Conservation (phyloP, 2,888 invertebrate genomes). For the Magallana nippona region DNA sequence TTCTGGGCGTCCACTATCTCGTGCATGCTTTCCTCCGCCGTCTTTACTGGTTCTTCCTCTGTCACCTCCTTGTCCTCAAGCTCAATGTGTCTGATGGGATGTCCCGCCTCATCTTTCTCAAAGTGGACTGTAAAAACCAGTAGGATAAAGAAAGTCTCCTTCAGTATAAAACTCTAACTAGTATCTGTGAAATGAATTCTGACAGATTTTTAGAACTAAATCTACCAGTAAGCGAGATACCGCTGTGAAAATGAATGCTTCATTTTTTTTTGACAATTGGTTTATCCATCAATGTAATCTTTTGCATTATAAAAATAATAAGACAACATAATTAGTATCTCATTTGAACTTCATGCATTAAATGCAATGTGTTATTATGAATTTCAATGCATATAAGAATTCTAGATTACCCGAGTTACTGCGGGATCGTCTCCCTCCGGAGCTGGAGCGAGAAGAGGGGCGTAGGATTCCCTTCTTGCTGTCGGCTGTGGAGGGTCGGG, state of each 20-base stretch:
- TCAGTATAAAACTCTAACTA: too few species aligned
- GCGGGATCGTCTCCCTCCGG: slow-evolving; percentile 61
- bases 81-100: slow-evolving; percentile 59
- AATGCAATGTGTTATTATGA: too few species aligned
- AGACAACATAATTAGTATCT: too few species aligned
- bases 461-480: slow-evolving; percentile 70
- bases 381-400: background rate
- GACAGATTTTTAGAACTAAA: too few species aligned
- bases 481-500: slow-evolving; percentile 62
- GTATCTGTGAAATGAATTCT: too few species aligned
- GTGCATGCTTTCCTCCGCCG: slow-evolving; percentile 70
- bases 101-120: slow-evolving; percentile 68
- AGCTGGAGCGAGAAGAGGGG: slow-evolving; percentile 62
- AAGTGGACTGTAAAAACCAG: slow-evolving; percentile 70
- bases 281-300: too few species aligned
- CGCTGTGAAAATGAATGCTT: too few species aligned
- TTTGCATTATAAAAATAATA: too few species aligned
- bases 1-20: slow-evolving; percentile 76
- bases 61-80: slow-evolving; percentile 55
- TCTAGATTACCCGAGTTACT: slow-evolving; percentile 67
- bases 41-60: slow-evolving; percentile 64
- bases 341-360: too few species aligned
- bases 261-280: too few species aligned
- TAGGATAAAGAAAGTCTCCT: too few species aligned
- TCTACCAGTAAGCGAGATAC: too few species aligned